Evolutionary conservation across 2,797 vertebrate species (phyloP).

Genomic region (Ispidina lecontei): DNA sequence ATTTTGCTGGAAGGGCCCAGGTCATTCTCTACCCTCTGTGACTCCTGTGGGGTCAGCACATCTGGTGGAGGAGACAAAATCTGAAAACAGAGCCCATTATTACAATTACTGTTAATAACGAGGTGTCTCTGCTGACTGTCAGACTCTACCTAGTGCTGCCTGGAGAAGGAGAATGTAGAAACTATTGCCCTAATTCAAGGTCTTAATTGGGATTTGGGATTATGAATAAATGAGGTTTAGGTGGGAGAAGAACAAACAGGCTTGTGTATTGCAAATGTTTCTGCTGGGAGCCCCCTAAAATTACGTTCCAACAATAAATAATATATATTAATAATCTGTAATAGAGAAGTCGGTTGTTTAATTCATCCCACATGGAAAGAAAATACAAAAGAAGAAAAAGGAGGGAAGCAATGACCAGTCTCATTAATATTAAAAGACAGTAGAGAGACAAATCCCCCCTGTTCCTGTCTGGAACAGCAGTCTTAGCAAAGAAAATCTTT

Average conservation of each 20-base stretch:
- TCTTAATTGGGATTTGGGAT: not conserved
- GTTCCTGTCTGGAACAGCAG: not conserved
- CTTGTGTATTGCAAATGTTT: not conserved
- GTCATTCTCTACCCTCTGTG: not conserved
- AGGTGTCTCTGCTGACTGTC: not conserved
- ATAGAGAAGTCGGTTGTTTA: not conserved
- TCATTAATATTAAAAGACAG: constrained; percentile 29
- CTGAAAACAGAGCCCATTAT: not conserved
- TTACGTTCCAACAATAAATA: not conserved
- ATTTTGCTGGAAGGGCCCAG: not conserved
- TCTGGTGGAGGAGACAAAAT: not conserved
- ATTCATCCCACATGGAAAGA: constrained; percentile 24
- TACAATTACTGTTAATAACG: not conserved
- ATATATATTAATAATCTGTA: not conserved
- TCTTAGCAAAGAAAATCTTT: not conserved
- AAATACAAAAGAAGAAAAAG: constrained; percentile 1
- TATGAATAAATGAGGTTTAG: not conserved
- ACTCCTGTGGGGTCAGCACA: not conserved
- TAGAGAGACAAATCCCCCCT: not conserved
- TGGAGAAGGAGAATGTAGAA: not conserved
- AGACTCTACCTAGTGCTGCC: not conserved
- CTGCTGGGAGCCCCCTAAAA: not conserved
- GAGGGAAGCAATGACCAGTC: not conserved
- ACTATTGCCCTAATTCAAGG: not conserved
- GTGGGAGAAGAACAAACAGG: not conserved